Percentiles rank a stretch among this genome's conserved stretches.
These are phyloP conservation scores for Apeira syringaria DNA, from an alignment of 2,888 invertebrate genomes.

Conservation along the genomic window DNA sequence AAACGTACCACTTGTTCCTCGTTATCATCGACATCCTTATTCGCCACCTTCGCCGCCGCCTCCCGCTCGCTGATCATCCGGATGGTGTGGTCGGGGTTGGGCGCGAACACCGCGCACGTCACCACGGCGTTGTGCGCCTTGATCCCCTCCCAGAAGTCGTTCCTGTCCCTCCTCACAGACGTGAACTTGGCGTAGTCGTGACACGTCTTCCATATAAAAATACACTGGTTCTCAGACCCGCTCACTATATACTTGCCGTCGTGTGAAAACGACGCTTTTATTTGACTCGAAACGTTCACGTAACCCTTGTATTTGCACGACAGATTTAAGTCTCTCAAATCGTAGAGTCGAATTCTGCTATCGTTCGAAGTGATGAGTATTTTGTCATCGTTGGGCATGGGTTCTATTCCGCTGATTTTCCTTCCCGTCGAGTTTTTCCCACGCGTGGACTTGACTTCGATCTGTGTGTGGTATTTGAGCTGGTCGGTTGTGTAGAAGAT, in stretches of 20 bases:
- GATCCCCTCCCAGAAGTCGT: slow-evolving; percentile 97
- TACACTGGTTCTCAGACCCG: slow-evolving; percentile 98
- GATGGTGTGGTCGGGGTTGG: slow-evolving; percentile 96
- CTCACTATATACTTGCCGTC: slow-evolving; percentile 98
- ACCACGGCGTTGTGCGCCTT: slow-evolving; percentile 97
- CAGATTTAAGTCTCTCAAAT: slow-evolving; percentile 95
- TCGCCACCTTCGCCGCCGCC: slow-evolving; percentile 51
- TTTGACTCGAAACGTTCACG: slow-evolving; percentile 97
- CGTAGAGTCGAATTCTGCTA: slow-evolving; percentile 97
- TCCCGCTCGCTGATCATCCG: slow-evolving; percentile 86
- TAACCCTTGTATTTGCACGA: slow-evolving; percentile 97
- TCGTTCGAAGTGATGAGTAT: slow-evolving; percentile 99
- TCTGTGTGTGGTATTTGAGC: slow-evolving; percentile 98
- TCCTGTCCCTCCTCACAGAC: slow-evolving; percentile 95
- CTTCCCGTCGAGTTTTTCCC: slow-evolving; percentile 97
- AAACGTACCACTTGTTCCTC: slow-evolving; percentile 56
- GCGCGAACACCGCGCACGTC: slow-evolving; percentile 98
- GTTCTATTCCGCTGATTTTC: slow-evolving; percentile 98
- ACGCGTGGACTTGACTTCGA: slow-evolving; percentile 97
- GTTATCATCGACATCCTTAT: slow-evolving; percentile 41
- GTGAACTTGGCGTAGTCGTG: slow-evolving; percentile 98
- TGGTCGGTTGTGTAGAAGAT: slow-evolving; percentile 99
- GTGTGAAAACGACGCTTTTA: slow-evolving; percentile 98
- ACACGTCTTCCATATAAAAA: slow-evolving; percentile 99
- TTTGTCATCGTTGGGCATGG: slow-evolving; percentile 97